Conservation (phyloP, 2,888 invertebrate genomes). For the Chrysomela aeneicollis region DNA sequence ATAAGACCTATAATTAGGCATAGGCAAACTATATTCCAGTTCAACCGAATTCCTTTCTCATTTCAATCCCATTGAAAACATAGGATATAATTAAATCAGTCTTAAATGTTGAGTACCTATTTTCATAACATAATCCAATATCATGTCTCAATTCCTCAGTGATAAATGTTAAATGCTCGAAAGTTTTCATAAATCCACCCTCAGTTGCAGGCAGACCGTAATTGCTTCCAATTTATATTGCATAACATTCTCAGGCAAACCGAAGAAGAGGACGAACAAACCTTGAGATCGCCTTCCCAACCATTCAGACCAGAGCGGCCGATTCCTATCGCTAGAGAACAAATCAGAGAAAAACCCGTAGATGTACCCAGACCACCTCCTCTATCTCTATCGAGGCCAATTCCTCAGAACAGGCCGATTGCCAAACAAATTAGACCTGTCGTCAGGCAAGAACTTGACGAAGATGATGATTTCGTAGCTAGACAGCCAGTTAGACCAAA, state of each 20-base stretch:
- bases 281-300: conserved; percentile 42
- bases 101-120: too few species aligned
- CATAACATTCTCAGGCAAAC: conserved; percentile 47
- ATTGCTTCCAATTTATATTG: too few species aligned
- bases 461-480: conserved; percentile 40
- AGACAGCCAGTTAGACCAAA: conserved; percentile 44
- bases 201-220: too few species aligned
- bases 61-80: too few species aligned
- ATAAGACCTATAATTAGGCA: too few species aligned
- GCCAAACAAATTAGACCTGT: conserved; percentile 38
- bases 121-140: too few species aligned
- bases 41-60: too few species aligned
- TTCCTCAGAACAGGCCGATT: conserved; percentile 28
- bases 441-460: conserved; percentile 48
- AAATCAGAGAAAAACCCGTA: conserved; percentile 51
- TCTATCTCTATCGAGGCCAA: conserved; percentile 12
- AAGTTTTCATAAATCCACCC: too few species aligned
- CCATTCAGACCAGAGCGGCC: conserved; percentile 57
- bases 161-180: too few species aligned
- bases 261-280: conserved; percentile 30
- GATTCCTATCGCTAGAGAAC: conserved; percentile 53
- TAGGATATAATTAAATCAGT: too few species aligned
- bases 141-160: too few species aligned
- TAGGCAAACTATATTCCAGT: too few species aligned
- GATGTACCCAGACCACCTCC: conserved; percentile 36